A percentile compares a stretch with the other conserved stretches of the same genome.
Evolutionary conservation across 2,113 vertebrate species (phyloP).

Genomic region (Nothocercus nigrocapillus): DNA sequence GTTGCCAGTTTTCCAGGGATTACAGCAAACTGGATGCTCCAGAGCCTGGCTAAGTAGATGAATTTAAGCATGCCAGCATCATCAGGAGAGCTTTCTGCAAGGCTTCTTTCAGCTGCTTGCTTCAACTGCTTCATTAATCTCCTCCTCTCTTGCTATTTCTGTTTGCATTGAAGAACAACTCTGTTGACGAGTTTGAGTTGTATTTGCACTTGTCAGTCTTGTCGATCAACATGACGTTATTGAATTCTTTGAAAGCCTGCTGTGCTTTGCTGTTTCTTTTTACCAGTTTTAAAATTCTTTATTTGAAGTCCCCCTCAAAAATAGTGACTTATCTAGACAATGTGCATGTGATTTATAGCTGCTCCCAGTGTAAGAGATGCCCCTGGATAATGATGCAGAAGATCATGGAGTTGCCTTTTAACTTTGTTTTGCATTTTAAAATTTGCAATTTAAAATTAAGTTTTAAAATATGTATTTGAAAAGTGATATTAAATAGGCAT

Average conservation of each 20-base stretch:
- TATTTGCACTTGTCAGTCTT: conserved; percentile 42
- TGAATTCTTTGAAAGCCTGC: not conserved
- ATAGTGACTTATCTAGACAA: not conserved
- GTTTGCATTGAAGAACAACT: not conserved
- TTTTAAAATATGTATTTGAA: not conserved
- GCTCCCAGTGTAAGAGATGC: not conserved
- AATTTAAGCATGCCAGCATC: not conserved
- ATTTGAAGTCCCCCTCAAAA: not conserved
- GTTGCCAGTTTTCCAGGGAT: not conserved
- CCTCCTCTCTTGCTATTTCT: not conserved
- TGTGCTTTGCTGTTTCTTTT: not conserved
- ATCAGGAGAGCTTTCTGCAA: not conserved
- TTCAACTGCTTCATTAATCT: not conserved
- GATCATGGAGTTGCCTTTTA: not conserved
- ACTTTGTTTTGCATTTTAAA: not conserved
- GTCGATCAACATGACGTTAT: not conserved
- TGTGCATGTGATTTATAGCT: not conserved
- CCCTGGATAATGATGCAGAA: not conserved
- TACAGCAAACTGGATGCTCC: not conserved
- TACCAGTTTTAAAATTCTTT: not conserved
- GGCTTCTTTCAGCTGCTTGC: not conserved
- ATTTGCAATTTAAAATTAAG: not conserved
- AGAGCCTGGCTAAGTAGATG: not conserved
- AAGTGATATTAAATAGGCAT: not conserved
- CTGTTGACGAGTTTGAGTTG: not conserved